Evolutionary conservation across 92 coral and sea anemone species (phyloP).

Genomic region (Siderastrea radians): DNA sequence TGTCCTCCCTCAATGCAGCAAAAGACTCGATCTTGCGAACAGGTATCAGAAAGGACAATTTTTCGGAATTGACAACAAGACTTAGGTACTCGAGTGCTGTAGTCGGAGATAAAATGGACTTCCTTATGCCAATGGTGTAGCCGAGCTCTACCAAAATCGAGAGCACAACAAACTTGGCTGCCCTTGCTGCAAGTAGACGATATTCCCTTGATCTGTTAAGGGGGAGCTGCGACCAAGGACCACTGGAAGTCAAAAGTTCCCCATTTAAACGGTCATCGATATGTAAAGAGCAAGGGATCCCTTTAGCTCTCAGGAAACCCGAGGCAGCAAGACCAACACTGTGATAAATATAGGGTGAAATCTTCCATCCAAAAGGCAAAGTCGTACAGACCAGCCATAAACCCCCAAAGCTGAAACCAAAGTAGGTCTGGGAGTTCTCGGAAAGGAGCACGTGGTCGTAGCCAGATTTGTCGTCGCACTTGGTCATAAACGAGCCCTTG

Average conservation of each 20-base stretch:
- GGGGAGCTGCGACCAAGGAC: conserved; percentile 35
- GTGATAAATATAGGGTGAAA: conserved; percentile 35
- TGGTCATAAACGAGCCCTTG: conserved; percentile 17
- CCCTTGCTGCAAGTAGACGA: conserved; percentile 1
- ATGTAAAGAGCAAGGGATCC: conserved; percentile 32
- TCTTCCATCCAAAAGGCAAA: conserved; percentile 34
- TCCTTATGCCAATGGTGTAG: conserved; percentile 20
- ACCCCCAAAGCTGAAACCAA: conserved; percentile 29
- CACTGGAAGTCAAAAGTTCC: conserved; percentile 17
- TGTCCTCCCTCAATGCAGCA: conserved; percentile 15
- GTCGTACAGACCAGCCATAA: conserved; percentile 45
- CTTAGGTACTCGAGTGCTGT: conserved; percentile 11
- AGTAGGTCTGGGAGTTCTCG: conserved; percentile 9
- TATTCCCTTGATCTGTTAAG: not conserved
- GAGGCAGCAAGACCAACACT: conserved; percentile 24
- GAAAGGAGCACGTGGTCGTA: conserved; percentile 25
- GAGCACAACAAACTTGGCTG: conserved; percentile 5
- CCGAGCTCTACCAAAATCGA: conserved; percentile 15
- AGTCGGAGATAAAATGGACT: conserved; percentile 10
- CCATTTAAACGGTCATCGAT: conserved; percentile 52
- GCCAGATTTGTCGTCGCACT: conserved; percentile 43
- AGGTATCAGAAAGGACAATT: conserved; percentile 19
- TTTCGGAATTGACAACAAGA: conserved; percentile 23
- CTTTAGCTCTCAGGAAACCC: not conserved
- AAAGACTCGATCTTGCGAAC: conserved; percentile 1